Conservation (phyloP, 1,140 invertebrate species). For the Sitophilus oryzae region DNA sequence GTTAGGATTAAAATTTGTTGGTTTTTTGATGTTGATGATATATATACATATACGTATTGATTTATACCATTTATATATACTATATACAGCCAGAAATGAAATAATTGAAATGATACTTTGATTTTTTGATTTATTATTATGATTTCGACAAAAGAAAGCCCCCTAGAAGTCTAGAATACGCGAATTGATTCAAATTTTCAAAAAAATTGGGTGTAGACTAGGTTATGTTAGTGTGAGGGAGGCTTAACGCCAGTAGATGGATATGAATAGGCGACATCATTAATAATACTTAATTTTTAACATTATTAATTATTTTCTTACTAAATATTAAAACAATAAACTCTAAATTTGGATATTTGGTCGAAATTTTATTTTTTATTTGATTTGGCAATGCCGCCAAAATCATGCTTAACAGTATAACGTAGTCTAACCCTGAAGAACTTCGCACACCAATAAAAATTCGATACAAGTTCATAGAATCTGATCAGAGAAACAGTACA, state of each 20-base stretch:
- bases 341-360: background rate
- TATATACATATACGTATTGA: no score
- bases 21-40: no score
- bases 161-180: conserved; percentile 23
- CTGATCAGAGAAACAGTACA: no score
- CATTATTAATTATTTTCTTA: background rate
- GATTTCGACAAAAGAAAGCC: conserved; percentile 26
- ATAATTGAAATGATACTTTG: background rate
- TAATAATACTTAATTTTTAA: no score
- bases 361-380: background rate
- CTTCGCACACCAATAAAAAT: no score
- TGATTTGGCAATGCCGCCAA: conserved; percentile 22
- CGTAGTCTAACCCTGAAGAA: conserved; percentile 35
- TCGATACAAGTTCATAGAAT: no score
- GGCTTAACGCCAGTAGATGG: conserved; percentile 25
- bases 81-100: background rate
- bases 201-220: conserved; percentile 18
- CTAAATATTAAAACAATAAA: background rate
- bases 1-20: conserved; percentile 19
- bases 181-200: background rate
- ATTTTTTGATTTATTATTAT: conserved; percentile 15
- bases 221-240: conserved; percentile 21
- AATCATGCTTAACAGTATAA: conserved; percentile 38
- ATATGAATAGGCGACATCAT: no score
- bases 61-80: no score